Base-by-base conservation (phyloP, 1,140 invertebrate species). In the Dufourea novaeangliae region DNA sequence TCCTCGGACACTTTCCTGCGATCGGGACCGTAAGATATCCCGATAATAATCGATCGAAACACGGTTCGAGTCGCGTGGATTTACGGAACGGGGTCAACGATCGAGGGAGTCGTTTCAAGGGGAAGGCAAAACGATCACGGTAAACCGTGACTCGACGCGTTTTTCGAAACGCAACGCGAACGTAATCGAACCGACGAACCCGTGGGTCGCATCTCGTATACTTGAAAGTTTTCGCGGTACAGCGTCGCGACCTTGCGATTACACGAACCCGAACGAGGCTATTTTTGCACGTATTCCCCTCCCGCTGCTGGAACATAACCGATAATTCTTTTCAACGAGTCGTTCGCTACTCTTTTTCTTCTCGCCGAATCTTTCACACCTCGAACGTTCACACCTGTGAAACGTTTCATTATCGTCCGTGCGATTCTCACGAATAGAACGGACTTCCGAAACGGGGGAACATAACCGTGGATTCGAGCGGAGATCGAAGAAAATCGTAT, bases 171-270 rank as follows among this genome's bases (percentile, higher is more conserved):
- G 57, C 64, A 71, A 72, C 50, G 76, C 22, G 34, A 32, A 50
- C 56, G 41, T 14, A 22, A 20, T 41, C 56, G 57, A 74, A 75
- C 66, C 80, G 78, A 68, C 37, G 41, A 76, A n/a, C n/a, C n/a
- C n/a, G n/a, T n/a, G n/a, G n/a, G n/a, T n/a, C n/a, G n/a, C 54
- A 62, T 74, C 54, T 71, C 11, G 32, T 39, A 6, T 54, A 29
- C 11, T 25, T n/a, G n/a, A n/a, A 46, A n/a, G 61, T 50, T 14
- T 8, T 41, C 34, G 57, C 68, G 27, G 67, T 41, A 37, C 46
- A 41, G 11, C 50, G 7, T 52, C 46, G 46, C 32, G 66, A 76
- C 66, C 79, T 83, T 78, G 66, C 67, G 72, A 81, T 82, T 82
- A 82, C 62, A 46, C 72, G 61, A 82, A 70, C 69, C 57, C 54